Evolutionary conservation across 1,140 invertebrate genomes (phyloP), one percentile per base, ranked within the genome.

Genomic region (Drosophila ogumai): DNA sequence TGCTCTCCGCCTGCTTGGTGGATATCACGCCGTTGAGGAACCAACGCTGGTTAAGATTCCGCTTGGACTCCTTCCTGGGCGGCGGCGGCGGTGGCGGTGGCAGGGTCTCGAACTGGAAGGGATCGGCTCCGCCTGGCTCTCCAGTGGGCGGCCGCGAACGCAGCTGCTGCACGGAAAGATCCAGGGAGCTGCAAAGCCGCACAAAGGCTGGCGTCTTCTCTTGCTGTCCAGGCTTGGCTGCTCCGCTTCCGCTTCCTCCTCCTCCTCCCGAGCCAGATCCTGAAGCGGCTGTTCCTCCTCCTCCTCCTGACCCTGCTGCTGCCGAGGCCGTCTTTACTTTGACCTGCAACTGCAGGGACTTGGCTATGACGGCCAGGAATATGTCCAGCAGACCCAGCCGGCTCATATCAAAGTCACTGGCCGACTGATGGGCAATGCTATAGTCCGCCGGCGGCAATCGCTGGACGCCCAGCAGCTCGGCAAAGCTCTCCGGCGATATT

Each of bases 291-390:
- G 19, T 32, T n/a, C 7, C 41, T 19, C 2, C 41, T 15, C 22
- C 50, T 17, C 5, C 17, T 13, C 38, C 17, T 22, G 22, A 22
- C 10, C 41, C 44, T 10, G 28, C 28, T 9, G 22, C 44, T 0
- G 72, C 34, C 13, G 61, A 41, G 0, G 50, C 73, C 0, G 75
- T 91, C 93, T 97, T 98, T 4, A 97, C 94, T 93, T 98, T 98
- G 0, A 98, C 96, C 93, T 98, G 98, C 6, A 99, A 95, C 34
- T 96, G 96, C 34, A 98, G 91, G 1, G 96, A 94, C 93, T 98
- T 98, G 8, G 96, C 96, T 40, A 98, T 97, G 60, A 97, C 96
- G 55, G 96, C 96, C 32, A 98, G 92, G 86, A 98, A 97, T 25
- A 98, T 96, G 88, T 98, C 97, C 49, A 98, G 93, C 71, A 98